Evolutionary conservation across 2,888 invertebrate species (phyloP).

Genomic region (Amaurobius ferox): DNA sequence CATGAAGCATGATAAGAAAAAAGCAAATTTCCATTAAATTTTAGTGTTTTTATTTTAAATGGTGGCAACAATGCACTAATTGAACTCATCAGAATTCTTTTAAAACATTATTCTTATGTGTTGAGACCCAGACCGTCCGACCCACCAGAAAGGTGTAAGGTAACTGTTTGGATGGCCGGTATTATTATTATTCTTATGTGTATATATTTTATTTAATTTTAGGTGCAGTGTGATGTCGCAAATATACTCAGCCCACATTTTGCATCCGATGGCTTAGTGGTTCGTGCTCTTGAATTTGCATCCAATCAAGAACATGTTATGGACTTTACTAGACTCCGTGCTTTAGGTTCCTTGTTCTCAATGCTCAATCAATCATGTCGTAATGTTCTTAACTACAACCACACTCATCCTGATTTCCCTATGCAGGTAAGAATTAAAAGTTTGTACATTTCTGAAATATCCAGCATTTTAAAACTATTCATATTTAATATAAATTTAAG

Average conservation of each 20-base stretch:
- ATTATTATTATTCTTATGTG: background rate
- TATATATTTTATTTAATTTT: conserved; percentile 37
- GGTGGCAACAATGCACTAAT: too few relatives aligned
- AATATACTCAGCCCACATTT: conserved; percentile 90
- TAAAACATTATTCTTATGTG: background rate
- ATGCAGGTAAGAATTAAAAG: conserved; percentile 80
- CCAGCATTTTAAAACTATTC: too few relatives aligned
- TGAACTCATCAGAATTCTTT: too few relatives aligned
- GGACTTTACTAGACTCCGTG: conserved; percentile 98
- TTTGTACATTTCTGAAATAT: too few relatives aligned
- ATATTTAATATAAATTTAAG: too few relatives aligned
- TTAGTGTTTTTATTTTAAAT: too few relatives aligned
- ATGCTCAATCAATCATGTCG: conserved; percentile 92
- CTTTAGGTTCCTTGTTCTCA: conserved; percentile 92
- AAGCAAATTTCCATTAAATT: too few relatives aligned
- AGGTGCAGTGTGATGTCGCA: conserved; percentile 93
- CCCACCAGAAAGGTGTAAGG: too few relatives aligned
- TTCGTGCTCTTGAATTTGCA: conserved; percentile 90
- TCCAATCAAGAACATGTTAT: conserved; percentile 95
- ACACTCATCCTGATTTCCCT: conserved; percentile 95
- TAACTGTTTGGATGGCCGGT: too few relatives aligned
- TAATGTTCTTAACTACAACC: conserved; percentile 94
- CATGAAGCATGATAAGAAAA: too few relatives aligned
- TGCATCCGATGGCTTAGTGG: conserved; percentile 94
- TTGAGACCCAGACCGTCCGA: too few relatives aligned